Conservation (phyloP, 2,797 vertebrate genomes). For the Botia almorhae region DNA sequence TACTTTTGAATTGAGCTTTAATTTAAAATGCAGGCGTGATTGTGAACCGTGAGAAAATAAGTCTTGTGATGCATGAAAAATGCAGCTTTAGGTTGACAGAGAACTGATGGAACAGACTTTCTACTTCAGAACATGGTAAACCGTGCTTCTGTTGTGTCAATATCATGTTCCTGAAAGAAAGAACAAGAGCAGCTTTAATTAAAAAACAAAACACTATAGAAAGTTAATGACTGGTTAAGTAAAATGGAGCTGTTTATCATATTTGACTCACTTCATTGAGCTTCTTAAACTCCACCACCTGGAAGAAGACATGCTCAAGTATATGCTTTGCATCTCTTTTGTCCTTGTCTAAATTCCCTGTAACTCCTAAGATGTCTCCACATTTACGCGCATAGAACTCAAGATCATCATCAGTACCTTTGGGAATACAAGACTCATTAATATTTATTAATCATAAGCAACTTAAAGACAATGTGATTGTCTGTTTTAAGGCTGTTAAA, state of each 20-base stretch:
- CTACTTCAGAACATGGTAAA: conserved; percentile 64
- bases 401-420: conserved; percentile 94
- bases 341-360: conserved; percentile 88
- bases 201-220: neutral
- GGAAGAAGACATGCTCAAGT: conserved; percentile 94
- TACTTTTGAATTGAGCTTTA: neutral
- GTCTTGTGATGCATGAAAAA: too few species aligned
- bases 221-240: neutral
- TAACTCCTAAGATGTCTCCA: conserved; percentile 92
- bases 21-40: too few species aligned
- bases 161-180: conserved; percentile 82
- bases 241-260: neutral
- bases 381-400: conserved; percentile 95
- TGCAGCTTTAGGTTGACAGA: neutral
- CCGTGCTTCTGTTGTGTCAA: conserved; percentile 79
- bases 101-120: neutral
- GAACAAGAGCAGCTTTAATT: too few species aligned
- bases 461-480: too few species aligned
- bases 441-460: neutral
- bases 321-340: conserved; percentile 91
- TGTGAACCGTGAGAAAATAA: too few species aligned
- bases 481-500: too few species aligned
- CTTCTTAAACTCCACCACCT: conserved; percentile 97
- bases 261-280: conserved; percentile 86
- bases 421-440: neutral